Evolutionary conservation across 2,888 invertebrate species (phyloP).

Genomic region (Ommatoiulus sabulosus): DNA sequence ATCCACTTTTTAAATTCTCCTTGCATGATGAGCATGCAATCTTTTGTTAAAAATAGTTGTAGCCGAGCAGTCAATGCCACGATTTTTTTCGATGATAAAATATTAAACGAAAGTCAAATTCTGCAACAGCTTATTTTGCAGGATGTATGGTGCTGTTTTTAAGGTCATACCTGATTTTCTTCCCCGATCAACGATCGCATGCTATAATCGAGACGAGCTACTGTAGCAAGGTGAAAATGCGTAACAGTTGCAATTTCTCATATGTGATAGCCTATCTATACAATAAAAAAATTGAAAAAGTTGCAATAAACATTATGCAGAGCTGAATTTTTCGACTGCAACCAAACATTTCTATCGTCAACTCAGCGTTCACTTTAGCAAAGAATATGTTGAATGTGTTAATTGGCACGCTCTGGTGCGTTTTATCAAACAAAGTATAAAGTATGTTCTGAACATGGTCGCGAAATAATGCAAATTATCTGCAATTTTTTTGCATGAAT

Average conservation of each 20-base stretch:
- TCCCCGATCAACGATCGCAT: neutral
- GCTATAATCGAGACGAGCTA: neutral
- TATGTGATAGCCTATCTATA: too few species aligned
- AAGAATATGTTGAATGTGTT: too few species aligned
- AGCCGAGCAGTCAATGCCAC: constrained; percentile 36
- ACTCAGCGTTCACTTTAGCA: too few species aligned
- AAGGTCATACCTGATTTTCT: neutral
- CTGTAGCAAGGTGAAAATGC: neutral
- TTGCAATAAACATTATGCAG: too few species aligned
- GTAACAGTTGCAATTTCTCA: neutral
- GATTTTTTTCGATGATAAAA: neutral
- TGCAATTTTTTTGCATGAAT: too few species aligned
- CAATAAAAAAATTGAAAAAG: neutral
- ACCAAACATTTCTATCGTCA: too few species aligned
- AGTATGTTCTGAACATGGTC: too few species aligned
- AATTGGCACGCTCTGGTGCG: too few species aligned
- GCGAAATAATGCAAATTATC: too few species aligned
- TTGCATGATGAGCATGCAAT: neutral
- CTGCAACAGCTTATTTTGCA: constrained; percentile 37
- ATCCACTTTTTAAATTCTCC: neutral
- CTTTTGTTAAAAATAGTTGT: neutral
- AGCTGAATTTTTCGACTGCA: too few species aligned
- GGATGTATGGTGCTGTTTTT: constrained; percentile 15
- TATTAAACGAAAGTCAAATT: constrained; percentile 16
- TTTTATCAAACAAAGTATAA: too few species aligned